Percentiles rank a stretch among this genome's conserved stretches.
Evolutionary conservation across 2,888 invertebrate genomes (phyloP).

Genomic region (Heteromurus nitidus): DNA sequence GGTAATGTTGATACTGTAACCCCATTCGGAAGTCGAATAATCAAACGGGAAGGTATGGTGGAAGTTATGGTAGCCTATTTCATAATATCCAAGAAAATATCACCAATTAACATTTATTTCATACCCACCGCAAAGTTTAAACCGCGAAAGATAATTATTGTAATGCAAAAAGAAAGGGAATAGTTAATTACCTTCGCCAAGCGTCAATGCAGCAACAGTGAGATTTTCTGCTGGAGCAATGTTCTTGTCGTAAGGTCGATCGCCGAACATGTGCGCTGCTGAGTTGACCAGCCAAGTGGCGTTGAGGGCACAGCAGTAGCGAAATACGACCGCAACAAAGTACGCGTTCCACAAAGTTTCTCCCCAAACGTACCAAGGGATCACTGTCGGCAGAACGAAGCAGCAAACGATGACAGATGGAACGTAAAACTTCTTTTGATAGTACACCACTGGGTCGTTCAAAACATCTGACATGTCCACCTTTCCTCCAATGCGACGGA

Average conservation of each 20-base stretch:
- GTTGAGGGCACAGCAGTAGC: constrained; percentile 90
- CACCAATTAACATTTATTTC: too few species aligned
- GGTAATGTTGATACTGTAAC: constrained; percentile 64
- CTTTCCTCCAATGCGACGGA: constrained; percentile 88
- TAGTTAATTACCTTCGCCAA: constrained; percentile 63
- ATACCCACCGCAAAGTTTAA: background rate
- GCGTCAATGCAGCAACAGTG: constrained; percentile 58
- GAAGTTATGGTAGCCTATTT: constrained; percentile 65
- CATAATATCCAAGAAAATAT: background rate
- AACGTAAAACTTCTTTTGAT: constrained; percentile 86
- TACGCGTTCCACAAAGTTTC: constrained; percentile 87
- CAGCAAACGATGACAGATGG: constrained; percentile 53
- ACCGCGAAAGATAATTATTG: too few species aligned
- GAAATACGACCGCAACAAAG: constrained; percentile 85
- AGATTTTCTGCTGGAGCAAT: constrained; percentile 67
- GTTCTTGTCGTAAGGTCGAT: constrained; percentile 63
- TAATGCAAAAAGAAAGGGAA: background rate
- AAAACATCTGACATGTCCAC: constrained; percentile 90
- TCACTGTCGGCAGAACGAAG: constrained; percentile 78
- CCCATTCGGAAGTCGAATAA: constrained; percentile 63
- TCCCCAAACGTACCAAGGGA: constrained; percentile 89
- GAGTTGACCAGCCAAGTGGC: constrained; percentile 96
- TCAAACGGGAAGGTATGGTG: constrained; percentile 70
- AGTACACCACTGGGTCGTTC: constrained; percentile 83
- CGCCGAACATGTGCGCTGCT: constrained; percentile 85